phyloP scores from a whole-genome alignment of 2,113 vertebrate species.

The Pseudopodoces humilis region DNA sequence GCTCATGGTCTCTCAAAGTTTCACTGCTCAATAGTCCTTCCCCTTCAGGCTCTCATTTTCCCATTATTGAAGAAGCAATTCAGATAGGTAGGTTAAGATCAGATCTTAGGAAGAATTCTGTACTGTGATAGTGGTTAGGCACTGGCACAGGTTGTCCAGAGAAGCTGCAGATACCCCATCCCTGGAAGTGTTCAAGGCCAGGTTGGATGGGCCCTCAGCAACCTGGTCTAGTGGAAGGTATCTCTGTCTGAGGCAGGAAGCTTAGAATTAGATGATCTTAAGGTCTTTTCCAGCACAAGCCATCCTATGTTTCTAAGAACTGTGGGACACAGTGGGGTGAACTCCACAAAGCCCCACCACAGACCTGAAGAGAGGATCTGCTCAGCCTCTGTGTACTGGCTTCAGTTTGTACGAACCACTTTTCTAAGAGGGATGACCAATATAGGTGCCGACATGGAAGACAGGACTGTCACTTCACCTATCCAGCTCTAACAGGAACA shows the following conservation, averaged over 20 bases:
- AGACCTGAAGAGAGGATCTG: not conserved
- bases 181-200: not conserved
- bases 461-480: not conserved
- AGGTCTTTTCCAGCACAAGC: not conserved
- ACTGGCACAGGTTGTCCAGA: not conserved
- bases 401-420: not conserved
- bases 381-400: not conserved
- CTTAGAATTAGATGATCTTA: not conserved
- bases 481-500: not conserved
- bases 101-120: not conserved
- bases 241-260: not conserved
- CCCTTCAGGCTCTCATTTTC: not conserved
- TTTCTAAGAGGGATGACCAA: not conserved
- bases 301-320: not conserved
- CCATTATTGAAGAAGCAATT: not conserved
- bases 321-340: not conserved
- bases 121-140: not conserved
- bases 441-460: not conserved
- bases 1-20: not conserved
- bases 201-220: not conserved
- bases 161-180: not conserved
- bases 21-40: not conserved
- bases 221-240: not conserved
- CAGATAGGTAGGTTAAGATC: not conserved
- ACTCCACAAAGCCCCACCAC: not conserved